Percentiles rank a stretch among this genome's conserved stretches.
Evolutionary conservation across 2,797 vertebrate species (phyloP).

Genomic region (Adelosebastes latens): DNA sequence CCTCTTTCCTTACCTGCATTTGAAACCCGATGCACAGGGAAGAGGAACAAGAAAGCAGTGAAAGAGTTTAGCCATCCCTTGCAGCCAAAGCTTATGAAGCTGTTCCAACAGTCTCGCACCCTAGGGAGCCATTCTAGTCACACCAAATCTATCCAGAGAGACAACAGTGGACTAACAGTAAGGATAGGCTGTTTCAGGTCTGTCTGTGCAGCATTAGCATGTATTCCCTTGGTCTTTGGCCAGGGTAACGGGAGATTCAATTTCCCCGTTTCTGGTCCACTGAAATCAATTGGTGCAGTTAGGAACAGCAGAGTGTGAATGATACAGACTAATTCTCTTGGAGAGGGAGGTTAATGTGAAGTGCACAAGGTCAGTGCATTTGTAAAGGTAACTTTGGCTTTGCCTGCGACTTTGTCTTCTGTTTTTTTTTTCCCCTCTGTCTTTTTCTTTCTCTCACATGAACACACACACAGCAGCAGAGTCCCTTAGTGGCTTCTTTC

Average conservation of each 20-base stretch:
- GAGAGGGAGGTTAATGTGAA: constrained; percentile 68
- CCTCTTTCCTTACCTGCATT: constrained; percentile 21
- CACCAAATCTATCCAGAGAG: constrained; percentile 46
- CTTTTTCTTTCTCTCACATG: constrained; percentile 67
- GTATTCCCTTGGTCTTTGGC: constrained; percentile 54
- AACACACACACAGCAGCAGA: constrained; percentile 54
- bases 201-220: constrained; percentile 52
- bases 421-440: constrained; percentile 7
- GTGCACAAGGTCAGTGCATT: constrained; percentile 70
- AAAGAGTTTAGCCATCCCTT: constrained; percentile 25
- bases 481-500: constrained; percentile 62
- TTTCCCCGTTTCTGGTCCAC: constrained; percentile 56
- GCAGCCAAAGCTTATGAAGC: constrained; percentile 39
- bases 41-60: constrained; percentile 14
- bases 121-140: constrained; percentile 30
- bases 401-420: constrained; percentile 46
- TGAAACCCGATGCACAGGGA: constrained; percentile 4
- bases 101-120: constrained; percentile 42
- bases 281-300: constrained; percentile 68
- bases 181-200: constrained; percentile 32
- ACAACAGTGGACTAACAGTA: constrained; percentile 43
- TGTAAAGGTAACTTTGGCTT: constrained; percentile 72
- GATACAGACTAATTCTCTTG: constrained; percentile 61
- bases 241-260: constrained; percentile 57
- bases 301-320: constrained; percentile 58